Conservation (phyloP, 1,140 invertebrate genomes). For the Lasioglossum baleicum region DNA sequence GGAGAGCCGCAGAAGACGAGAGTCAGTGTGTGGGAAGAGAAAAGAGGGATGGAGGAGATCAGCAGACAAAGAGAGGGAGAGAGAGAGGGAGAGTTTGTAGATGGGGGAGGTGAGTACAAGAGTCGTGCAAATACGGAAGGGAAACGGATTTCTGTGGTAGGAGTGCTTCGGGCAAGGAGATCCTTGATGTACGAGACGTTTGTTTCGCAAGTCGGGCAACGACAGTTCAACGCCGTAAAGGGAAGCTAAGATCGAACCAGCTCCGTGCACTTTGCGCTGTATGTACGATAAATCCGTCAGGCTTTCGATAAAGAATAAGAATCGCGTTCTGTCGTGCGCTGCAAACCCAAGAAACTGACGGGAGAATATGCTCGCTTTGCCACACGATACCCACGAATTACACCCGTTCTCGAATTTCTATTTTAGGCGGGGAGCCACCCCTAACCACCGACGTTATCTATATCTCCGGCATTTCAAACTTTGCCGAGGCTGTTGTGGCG, state of each 20-base stretch:
- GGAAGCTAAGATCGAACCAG: slow-evolving; percentile 39
- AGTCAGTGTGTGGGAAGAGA: slow-evolving; percentile 16
- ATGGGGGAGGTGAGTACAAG: slow-evolving; percentile 16
- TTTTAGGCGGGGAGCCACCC: not conserved
- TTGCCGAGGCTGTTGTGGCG: no score
- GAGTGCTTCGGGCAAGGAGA: slow-evolving; percentile 44
- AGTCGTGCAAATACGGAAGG: slow-evolving; percentile 38
- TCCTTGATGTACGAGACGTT: slow-evolving; percentile 52
- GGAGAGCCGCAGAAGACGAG: slow-evolving; percentile 29
- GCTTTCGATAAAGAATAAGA: slow-evolving; percentile 32
- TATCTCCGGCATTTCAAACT: no score
- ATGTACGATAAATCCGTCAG: slow-evolving; percentile 31
- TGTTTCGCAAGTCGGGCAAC: slow-evolving; percentile 45
- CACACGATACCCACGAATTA: not conserved
- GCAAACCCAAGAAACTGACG: not conserved
- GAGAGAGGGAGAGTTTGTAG: slow-evolving; percentile 18
- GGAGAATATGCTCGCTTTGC: slow-evolving; percentile 2
- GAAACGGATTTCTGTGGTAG: slow-evolving; percentile 50
- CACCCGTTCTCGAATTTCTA: not conserved
- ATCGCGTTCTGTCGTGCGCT: slow-evolving; percentile 14
- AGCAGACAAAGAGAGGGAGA: slow-evolving; percentile 32
- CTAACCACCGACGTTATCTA: no score
- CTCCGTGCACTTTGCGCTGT: slow-evolving; percentile 21
- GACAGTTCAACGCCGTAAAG: slow-evolving; percentile 42
- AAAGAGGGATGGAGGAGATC: not conserved